phyloP scores from a whole-genome alignment of 2,113 vertebrate species.

The Panthera leo region DNA sequence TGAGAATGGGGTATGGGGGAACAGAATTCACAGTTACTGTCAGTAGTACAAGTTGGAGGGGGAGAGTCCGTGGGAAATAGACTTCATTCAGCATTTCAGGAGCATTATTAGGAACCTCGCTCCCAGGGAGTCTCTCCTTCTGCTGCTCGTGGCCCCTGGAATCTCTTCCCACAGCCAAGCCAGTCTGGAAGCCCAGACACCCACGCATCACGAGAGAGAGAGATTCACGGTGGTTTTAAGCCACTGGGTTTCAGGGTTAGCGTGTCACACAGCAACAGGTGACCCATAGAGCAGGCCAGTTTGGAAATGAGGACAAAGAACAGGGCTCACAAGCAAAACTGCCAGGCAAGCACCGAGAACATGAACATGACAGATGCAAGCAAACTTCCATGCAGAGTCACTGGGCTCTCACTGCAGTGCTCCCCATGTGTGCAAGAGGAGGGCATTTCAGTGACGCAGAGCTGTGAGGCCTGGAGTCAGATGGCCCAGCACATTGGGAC shows the following conservation, averaged over 20 bases:
- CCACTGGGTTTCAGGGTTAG: neutral
- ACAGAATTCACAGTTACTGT: neutral
- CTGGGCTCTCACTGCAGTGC: neutral
- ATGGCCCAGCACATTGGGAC: neutral
- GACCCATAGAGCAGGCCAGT: fast-evolving
- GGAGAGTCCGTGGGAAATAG: neutral
- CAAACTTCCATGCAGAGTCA: neutral
- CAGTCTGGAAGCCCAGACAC: neutral
- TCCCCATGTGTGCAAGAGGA: neutral
- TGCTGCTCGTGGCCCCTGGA: fast-evolving
- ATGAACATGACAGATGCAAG: no score
- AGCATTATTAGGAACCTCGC: neutral
- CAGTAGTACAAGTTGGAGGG: neutral
- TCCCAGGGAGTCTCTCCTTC: neutral
- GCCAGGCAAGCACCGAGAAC: neutral
- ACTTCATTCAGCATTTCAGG: neutral
- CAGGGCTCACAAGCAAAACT: no score
- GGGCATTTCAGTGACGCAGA: neutral
- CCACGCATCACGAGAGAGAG: neutral
- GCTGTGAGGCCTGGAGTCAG: neutral
- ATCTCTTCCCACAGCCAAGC: neutral
- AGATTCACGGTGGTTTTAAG: neutral
- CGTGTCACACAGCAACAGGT: neutral
- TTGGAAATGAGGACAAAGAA: neutral
- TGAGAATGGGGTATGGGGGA: neutral